Evolutionary conservation across 1,140 invertebrate genomes (phyloP), one percentile per base, ranked within the genome.

Genomic region (Plectrocnemia conspersa): DNA sequence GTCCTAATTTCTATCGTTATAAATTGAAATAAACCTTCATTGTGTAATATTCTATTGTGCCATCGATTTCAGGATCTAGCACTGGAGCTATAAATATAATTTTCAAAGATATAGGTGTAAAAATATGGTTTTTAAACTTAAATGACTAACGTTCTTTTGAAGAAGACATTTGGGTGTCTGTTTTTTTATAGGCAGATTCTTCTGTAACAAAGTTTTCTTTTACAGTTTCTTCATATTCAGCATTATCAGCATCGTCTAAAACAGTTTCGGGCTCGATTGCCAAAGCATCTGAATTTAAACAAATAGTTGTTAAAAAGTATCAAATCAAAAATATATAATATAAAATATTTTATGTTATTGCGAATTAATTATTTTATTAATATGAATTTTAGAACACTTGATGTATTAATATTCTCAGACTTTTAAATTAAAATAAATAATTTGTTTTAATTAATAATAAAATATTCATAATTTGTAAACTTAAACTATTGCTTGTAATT

Each of bases 51-150:
- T 78, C 71, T 18, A 71, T 59, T 25, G 74, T 75, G 18, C 75
- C 75, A 58, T 77, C 73, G 9, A 72, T 66, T 24, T 76, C 73
- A 11, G 73, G 71, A 65, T 76, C 74, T 48, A 73, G 59, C 59
- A 77, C 72, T 1, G 72, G 77, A 18, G 77, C 77, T 61, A 32
- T 27, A 44, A 19, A 9, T 11, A 38, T 38, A 38, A 38, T 11
- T 40, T 46, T 61, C 63, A 47, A 56, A 55, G 13, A 3, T 45
- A n/a, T 7, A 23, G 42, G 10, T 42, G 16, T 9, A 9, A 38
- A 13, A 38, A 13, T 9, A 7, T 38, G 10, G 11, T 38, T 16
- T 5, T 38, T 38, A 15, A 7, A 7, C n/a, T 7, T 29, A 29
- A 29, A 29, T 41, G 38, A 11, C 18, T 21, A 16, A 41, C 19